Base-by-base conservation (phyloP, 2,797 vertebrate genomes). In the Gadopsis marmoratus region DNA sequence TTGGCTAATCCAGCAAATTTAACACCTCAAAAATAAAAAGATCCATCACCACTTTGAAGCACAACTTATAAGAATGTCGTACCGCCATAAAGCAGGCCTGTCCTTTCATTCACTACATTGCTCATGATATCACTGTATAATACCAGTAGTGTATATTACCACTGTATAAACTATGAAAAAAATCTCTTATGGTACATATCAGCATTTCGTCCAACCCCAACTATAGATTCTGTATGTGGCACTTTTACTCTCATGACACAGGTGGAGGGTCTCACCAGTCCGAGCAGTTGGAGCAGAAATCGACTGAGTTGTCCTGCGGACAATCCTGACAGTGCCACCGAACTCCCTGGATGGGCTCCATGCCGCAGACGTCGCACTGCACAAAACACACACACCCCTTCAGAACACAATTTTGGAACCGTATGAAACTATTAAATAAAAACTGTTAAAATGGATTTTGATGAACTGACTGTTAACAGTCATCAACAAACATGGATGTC, bases 301-400 rank as follows among this genome's bases (percentile, higher is more conserved):
- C 98, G 47, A 98, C 94, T 2, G 97, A 94, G 94, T 95, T 96
- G 78, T 97, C 96, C 31, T 85, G 96, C 11, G 98, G 97, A 90
- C 98, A 99, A 47, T 99, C 98, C 85, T 97, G 97, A 91, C 98
- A 99, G 90, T 99, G 98, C 98, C 98, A 99, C 87, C 98, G 94
- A 66, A 97, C 93, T 0, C 98, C 98, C 91, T 97, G 97, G 92
- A 99, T 99, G 17, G 98, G 98, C 71, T 99, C 97, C 68, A 94
- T 92, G 55, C 97, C 97, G 78, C 98, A 99, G 88, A 96, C 93
- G 66, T 99, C 98, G 76, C 98, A 99, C 98, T 99, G 90, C 23
- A 78, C 63, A 64, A 23, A 56, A 87, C 29, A 66, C 43, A 43
- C 26, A 64, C 63, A 63, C 14, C 55, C 33, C 4, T 47, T 11